A percentile compares a stretch with the other conserved stretches of the same genome.
Conservation (phyloP, 2,888 invertebrate species). For the Bombylius discolor region DNA sequence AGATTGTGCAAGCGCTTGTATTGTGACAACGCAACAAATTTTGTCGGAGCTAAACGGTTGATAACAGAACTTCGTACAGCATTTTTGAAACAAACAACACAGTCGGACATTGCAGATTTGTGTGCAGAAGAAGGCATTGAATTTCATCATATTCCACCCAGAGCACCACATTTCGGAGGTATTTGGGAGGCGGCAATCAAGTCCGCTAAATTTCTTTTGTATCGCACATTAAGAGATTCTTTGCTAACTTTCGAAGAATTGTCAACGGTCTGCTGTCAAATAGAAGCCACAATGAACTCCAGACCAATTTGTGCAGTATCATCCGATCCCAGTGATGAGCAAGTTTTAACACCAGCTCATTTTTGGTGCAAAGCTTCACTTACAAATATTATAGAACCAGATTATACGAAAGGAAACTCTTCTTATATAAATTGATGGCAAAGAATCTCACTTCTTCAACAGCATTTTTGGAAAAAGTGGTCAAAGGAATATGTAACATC, state of each 20-base stretch:
- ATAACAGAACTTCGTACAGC: background rate
- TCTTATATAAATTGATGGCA: background rate
- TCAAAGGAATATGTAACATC: background rate
- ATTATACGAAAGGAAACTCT: background rate
- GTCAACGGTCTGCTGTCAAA: background rate
- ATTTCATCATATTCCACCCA: background rate
- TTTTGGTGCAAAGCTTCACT: background rate
- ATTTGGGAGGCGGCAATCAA: background rate
- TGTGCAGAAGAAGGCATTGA: background rate
- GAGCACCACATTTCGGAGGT: background rate
- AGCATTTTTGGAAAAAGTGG: constrained; percentile 1
- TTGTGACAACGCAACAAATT: constrained; percentile 15
- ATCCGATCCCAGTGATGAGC: background rate
- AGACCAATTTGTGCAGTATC: background rate
- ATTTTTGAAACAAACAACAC: too few relatives aligned
- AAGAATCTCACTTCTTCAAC: background rate
- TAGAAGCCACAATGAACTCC: background rate
- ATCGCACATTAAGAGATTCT: background rate
- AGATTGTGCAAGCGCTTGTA: constrained; percentile 8
- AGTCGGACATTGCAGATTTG: background rate
- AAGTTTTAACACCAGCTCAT: background rate
- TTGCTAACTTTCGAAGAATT: background rate
- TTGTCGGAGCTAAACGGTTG: constrained; percentile 8
- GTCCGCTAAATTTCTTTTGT: background rate
- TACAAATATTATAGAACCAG: background rate